Conservation (phyloP, 2,888 invertebrate genomes). For the Mesoligia furuncula region DNA sequence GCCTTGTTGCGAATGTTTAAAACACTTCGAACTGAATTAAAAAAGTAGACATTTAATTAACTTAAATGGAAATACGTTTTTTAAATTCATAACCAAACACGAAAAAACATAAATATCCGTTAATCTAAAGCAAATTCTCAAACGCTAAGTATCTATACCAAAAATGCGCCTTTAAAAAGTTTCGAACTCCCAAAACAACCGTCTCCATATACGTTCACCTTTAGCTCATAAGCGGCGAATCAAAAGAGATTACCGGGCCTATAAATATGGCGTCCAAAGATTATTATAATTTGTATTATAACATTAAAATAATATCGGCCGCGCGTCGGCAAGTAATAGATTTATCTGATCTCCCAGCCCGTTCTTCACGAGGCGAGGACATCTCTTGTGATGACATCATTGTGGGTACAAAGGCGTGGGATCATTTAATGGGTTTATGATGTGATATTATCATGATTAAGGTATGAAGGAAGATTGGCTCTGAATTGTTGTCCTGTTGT, state of each 20-base stretch:
- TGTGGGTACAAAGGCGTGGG: conserved; percentile 28
- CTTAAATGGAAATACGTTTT: too few species aligned
- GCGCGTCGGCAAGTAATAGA: conserved; percentile 84
- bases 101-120: neutral
- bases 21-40: too few species aligned
- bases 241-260: conserved; percentile 85
- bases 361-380: conserved; percentile 71
- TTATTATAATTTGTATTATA: conserved; percentile 89
- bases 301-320: conserved; percentile 87
- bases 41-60: neutral
- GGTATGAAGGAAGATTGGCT: conserved; percentile 1
- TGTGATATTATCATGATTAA: conserved; percentile 31
- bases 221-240: conserved; percentile 83
- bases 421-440: conserved; percentile 26
- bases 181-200: neutral
- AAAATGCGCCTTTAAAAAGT: neutral
- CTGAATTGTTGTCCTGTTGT: conserved; percentile 12
- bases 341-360: conserved; percentile 77
- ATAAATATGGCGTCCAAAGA: conserved; percentile 87
- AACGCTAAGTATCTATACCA: neutral
- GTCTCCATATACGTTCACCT: conserved; percentile 55
- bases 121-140: neutral
- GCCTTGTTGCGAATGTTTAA: too few species aligned
- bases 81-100: neutral
- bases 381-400: conserved; percentile 28